Evolutionary conservation across 2,797 vertebrate species (phyloP).

Genomic region (Melanotaenia parkinsoni): DNA sequence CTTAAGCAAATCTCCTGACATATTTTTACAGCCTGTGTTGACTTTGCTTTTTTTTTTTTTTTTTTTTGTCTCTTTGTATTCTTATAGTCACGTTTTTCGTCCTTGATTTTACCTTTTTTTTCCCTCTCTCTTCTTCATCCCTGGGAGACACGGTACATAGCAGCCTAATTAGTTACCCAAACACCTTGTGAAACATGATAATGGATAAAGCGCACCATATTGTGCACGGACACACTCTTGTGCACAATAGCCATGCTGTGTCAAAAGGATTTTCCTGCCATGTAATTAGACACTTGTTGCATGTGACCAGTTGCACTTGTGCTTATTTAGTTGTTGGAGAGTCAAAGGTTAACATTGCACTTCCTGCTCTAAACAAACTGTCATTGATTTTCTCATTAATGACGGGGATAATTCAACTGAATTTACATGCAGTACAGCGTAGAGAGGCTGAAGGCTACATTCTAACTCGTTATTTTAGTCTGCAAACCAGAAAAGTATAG

Average conservation of each 20-base stretch:
- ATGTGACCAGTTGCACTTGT: slow-evolving; percentile 54
- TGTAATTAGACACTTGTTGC: slow-evolving; percentile 67
- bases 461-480: slow-evolving; percentile 5
- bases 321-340: slow-evolving; percentile 35
- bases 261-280: slow-evolving; percentile 58
- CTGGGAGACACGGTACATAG: slow-evolving; percentile 57
- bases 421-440: neutral
- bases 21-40: slow-evolving; percentile 53
- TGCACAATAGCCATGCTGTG: slow-evolving; percentile 36
- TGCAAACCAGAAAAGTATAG: slow-evolving; percentile 3
- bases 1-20: slow-evolving; percentile 56
- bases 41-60: slow-evolving; percentile 27
- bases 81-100: slow-evolving; percentile 36
- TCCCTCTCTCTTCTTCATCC: slow-evolving; percentile 53
- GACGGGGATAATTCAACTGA: slow-evolving; percentile 2
- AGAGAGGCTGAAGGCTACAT: slow-evolving; percentile 14
- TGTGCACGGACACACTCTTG: neutral
- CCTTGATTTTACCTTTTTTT: slow-evolving; percentile 62
- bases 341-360: slow-evolving; percentile 29
- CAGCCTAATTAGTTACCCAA: slow-evolving; percentile 65
- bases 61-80: neutral
- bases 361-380: slow-evolving; percentile 5
- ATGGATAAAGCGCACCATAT: slow-evolving; percentile 51
- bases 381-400: slow-evolving; percentile 24
- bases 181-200: slow-evolving; percentile 76